These are phyloP conservation scores for Lithophane socia DNA, from an alignment of 2,888 invertebrate species.

Conservation along the genomic window DNA sequence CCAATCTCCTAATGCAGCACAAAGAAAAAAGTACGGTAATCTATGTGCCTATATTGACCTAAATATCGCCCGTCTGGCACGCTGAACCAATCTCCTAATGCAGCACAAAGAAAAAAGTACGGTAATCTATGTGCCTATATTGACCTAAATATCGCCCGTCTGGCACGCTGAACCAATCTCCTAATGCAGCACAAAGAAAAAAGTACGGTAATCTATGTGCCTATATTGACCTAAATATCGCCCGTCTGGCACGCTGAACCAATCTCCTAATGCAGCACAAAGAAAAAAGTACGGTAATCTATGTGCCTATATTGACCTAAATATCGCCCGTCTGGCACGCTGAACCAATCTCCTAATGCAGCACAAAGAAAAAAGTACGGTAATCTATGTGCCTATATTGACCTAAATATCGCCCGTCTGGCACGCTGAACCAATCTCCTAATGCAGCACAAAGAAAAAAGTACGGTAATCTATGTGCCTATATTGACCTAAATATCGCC, in stretches of 20 bases:
- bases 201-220: background rate
- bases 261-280: conserved; percentile 66
- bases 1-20: conserved; percentile 67
- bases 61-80: background rate
- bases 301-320: background rate
- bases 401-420: conserved; percentile 8
- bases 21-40: conserved; percentile 40
- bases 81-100: conserved; percentile 67
- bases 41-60: background rate
- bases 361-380: conserved; percentile 38
- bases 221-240: conserved; percentile 8
- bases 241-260: conserved; percentile 24
- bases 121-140: background rate
- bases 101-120: conserved; percentile 46
- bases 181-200: conserved; percentile 60
- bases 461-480: background rate
- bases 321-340: background rate
- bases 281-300: conserved; percentile 35
- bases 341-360: conserved; percentile 68
- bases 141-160: conserved; percentile 13
- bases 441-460: conserved; percentile 58
- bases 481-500: conserved; percentile 11
- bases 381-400: background rate
- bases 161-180: conserved; percentile 59
- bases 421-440: conserved; percentile 61